Conservation (phyloP, 2,888 invertebrate species). For the Synergus laeviventris region DNA sequence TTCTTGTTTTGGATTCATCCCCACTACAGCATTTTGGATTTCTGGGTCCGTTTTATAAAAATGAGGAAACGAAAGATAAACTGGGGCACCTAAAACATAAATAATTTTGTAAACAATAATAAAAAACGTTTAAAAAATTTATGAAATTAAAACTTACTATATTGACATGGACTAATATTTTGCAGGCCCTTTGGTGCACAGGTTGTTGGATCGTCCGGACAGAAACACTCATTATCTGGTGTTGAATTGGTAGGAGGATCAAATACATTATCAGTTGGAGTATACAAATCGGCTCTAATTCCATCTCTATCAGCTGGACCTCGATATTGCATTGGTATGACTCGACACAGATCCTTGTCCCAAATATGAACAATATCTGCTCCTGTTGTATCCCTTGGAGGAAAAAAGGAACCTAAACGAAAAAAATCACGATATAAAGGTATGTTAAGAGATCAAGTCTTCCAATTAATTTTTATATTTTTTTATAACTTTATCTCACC, state of each 20-base stretch:
- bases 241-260: conserved; percentile 77
- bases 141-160: conserved; percentile 79
- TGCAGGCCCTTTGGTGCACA: conserved; percentile 88
- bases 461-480: neutral
- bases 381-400: conserved; percentile 81
- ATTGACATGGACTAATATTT: conserved; percentile 92
- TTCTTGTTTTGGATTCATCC: conserved; percentile 83
- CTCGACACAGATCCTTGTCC: conserved; percentile 91
- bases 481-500: conserved; percentile 63
- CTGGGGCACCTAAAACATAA: conserved; percentile 84
- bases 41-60: conserved; percentile 88
- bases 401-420: conserved; percentile 86
- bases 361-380: conserved; percentile 86
- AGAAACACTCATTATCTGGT: conserved; percentile 84
- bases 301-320: conserved; percentile 84
- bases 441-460: neutral
- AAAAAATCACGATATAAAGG: conserved; percentile 4
- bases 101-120: neutral
- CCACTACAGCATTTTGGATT: conserved; percentile 83
- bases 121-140: conserved; percentile 16
- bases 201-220: conserved; percentile 81
- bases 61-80: conserved; percentile 92
- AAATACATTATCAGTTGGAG: conserved; percentile 84
- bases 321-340: conserved; percentile 85
- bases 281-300: conserved; percentile 85